Base-by-base conservation (phyloP, 2,113 vertebrate species). In the Scomber scombrus region DNA sequence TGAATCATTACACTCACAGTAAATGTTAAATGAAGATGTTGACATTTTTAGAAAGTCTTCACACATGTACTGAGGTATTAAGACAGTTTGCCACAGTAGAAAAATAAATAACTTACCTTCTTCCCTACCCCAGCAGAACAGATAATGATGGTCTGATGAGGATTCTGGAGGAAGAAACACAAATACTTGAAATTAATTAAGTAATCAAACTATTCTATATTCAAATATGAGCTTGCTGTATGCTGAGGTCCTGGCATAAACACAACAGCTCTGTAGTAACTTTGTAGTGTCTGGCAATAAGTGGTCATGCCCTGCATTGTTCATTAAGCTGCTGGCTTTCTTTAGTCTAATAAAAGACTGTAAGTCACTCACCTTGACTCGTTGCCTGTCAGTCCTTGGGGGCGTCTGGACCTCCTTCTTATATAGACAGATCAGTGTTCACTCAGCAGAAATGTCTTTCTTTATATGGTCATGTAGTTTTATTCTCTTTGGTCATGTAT, bases 401-500 rank as follows among this genome's bases (percentile, higher is more conserved):
- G 58, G 47, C 1, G 75, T 60, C 73, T 80, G 81, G 75, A 51
- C 84, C 67, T 74, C 80, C 71, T 79, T 89, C 87, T 94, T 94
- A 91, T 95, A 95, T 94, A 94, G 91, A 78, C 80, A 87, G 77
- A 89, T 86, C 72, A 23, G 14, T 71, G 68, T 78, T 73, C 76
- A 66, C 67, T 67, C 77, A 74, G 62, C 68, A 85, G 50, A 80
- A 68, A 80, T 29, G 47, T 55, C 89, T 60, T 80, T 46, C 93
- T 94, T 63, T 89, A 92, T 95, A 91, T 94, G 93, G 94, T 85
- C 94, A 95, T 88, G 88, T 45, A 21, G 26, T 80, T 83, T 90
- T 78, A 69, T 2, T 23, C n/a, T 72, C 47, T 78, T 75, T 90
- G 84, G 72, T 55, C n/a, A 58, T 84, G 81, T 92, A 86, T 86